Conservation (phyloP, 1,140 invertebrate species). For the Ylistrum balloti region DNA sequence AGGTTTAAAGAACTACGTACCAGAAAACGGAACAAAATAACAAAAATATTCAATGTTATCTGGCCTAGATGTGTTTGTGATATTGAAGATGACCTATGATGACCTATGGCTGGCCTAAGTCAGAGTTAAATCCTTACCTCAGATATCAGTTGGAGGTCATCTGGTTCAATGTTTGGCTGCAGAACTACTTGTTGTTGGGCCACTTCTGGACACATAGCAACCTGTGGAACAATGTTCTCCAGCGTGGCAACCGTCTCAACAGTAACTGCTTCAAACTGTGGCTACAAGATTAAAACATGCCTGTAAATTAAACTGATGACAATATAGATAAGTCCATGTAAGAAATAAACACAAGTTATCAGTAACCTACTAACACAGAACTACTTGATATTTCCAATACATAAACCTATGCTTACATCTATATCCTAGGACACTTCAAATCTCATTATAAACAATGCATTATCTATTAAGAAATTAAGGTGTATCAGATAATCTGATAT, state of each 20-base stretch:
- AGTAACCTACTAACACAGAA: too few relatives aligned
- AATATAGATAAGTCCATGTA: too few relatives aligned
- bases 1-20: background rate
- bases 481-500: too few relatives aligned
- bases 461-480: too few relatives aligned
- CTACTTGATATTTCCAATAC: too few relatives aligned
- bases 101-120: background rate
- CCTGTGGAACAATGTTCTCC: constrained; percentile 32
- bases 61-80: constrained; percentile 12
- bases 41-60: background rate
- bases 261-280: constrained; percentile 15
- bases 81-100: background rate
- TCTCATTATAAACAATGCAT: too few relatives aligned
- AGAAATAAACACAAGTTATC: too few relatives aligned
- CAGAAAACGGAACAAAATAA: constrained; percentile 24
- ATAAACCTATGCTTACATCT: too few relatives aligned
- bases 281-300: too few relatives aligned
- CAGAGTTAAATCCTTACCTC: constrained; percentile 33
- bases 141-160: constrained; percentile 31
- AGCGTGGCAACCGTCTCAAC: background rate
- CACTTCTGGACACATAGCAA: constrained; percentile 13
- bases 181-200: constrained; percentile 17
- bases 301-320: too few relatives aligned
- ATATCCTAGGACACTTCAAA: too few relatives aligned
- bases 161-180: constrained; percentile 1